These are phyloP conservation scores for Bagarius yarrelli DNA, from an alignment of 2,113 vertebrate genomes.

Conservation along the genomic window DNA sequence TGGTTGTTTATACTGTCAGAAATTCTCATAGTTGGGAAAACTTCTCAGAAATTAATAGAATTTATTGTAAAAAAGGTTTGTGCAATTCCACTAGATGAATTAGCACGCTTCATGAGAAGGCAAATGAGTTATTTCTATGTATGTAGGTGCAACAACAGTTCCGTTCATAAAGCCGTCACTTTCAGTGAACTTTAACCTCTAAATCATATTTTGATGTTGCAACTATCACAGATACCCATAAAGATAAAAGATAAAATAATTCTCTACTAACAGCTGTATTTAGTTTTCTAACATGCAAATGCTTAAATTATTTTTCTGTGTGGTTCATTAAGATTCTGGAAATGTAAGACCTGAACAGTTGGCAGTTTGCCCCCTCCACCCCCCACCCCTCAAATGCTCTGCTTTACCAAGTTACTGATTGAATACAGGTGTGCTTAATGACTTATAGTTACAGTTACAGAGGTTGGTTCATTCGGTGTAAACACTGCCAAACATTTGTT, in stretches of 20 bases:
- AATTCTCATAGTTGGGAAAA: not conserved
- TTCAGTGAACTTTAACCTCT: not conserved
- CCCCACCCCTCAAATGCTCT: too few species aligned
- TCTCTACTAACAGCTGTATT: not conserved
- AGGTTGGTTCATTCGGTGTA: too few species aligned
- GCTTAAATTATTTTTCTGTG: not conserved
- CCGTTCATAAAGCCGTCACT: not conserved
- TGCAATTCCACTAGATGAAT: not conserved
- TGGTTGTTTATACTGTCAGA: not conserved
- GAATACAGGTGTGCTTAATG: too few species aligned
- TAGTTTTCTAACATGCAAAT: not conserved
- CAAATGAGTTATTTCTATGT: not conserved
- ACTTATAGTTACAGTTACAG: too few species aligned
- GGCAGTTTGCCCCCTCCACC: too few species aligned
- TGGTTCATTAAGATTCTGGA: not conserved
- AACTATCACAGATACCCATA: not conserved
- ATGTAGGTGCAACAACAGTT: not conserved
- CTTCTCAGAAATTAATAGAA: too few species aligned
- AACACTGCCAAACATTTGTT: too few species aligned
- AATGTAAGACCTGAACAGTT: too few species aligned
- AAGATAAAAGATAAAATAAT: not conserved
- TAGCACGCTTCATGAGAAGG: not conserved
- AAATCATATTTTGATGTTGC: not conserved
- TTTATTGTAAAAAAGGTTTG: too few species aligned
- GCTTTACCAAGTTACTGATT: too few species aligned